Conservation (phyloP, 2,888 invertebrate species). For the Frankliniella intonsa region DNA sequence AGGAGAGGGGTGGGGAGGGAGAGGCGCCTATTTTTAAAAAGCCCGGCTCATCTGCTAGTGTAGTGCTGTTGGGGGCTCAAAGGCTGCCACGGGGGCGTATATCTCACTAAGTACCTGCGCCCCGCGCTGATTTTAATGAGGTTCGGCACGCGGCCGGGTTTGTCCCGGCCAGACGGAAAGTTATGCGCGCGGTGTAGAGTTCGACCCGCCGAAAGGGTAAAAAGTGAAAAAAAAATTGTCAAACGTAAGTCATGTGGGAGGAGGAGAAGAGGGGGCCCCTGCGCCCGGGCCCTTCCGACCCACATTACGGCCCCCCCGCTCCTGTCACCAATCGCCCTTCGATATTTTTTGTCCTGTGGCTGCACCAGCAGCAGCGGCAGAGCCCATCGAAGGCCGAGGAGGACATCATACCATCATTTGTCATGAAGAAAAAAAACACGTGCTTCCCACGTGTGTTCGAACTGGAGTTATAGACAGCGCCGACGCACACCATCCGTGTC, state of each 20-base stretch:
- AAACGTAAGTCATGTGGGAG: too few species aligned
- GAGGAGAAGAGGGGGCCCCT: neutral
- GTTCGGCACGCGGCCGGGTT: too few species aligned
- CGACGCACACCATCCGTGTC: neutral
- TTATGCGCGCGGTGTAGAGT: too few species aligned
- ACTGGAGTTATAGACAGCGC: neutral
- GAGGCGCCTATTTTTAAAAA: neutral
- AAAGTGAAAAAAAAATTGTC: too few species aligned
- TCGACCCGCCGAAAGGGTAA: too few species aligned
- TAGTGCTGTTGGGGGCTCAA: neutral
- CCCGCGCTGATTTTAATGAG: too few species aligned
- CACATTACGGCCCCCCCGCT: neutral
- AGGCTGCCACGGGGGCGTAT: neutral
- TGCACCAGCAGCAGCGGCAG: neutral
- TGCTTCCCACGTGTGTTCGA: neutral
- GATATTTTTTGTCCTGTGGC: neutral
- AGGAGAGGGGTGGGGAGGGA: too few species aligned
- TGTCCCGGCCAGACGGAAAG: too few species aligned
- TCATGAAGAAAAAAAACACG: neutral
- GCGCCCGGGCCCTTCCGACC: neutral
- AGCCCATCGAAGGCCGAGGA: conserved; percentile 4
- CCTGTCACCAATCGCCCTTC: neutral
- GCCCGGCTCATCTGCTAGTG: neutral
- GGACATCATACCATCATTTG: neutral
- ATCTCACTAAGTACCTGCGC: too few species aligned